Percentiles rank a stretch among this genome's conserved stretches.
These are phyloP conservation scores for Amblyteles armatorius DNA, from an alignment of 2,888 invertebrate species.

Conservation along the genomic window DNA sequence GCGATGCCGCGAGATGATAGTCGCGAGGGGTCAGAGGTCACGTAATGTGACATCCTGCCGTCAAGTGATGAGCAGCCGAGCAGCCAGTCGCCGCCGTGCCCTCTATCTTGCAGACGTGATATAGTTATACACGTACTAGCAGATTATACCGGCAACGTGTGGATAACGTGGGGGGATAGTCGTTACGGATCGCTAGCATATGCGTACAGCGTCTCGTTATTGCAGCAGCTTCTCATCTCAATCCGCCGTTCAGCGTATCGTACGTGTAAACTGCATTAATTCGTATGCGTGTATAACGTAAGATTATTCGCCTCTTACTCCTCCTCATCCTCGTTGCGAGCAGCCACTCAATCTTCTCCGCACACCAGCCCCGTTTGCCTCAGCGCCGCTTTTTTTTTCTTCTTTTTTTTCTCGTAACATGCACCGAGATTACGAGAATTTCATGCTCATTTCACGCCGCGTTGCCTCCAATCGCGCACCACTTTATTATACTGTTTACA, in stretches of 20 bases:
- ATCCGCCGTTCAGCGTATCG: conserved; percentile 10
- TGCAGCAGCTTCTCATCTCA: conserved; percentile 58
- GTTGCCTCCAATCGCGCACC: conserved; percentile 61
- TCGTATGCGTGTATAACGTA: neutral
- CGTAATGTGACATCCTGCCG: conserved; percentile 83
- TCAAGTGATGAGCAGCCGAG: conserved; percentile 75
- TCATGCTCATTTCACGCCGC: conserved; percentile 65
- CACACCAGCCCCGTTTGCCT: neutral
- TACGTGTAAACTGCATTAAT: neutral
- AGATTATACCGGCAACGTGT: neutral
- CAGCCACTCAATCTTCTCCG: conserved; percentile 21
- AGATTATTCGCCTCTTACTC: conserved; percentile 29
- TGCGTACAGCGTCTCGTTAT: conserved; percentile 42
- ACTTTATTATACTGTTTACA: conserved; percentile 54
- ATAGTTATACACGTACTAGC: conserved; percentile 38
- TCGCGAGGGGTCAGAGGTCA: conserved; percentile 79
- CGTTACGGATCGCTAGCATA: conserved; percentile 14
- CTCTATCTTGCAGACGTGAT: conserved; percentile 51
- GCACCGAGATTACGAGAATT: conserved; percentile 62
- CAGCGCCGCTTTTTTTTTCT: neutral
- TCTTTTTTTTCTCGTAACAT: conserved; percentile 36
- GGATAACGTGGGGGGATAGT: conserved; percentile 30
- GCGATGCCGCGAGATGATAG: conserved; percentile 72
- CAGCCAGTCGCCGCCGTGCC: conserved; percentile 73
- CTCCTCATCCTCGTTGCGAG: conserved; percentile 17